Evolutionary conservation across 2,888 invertebrate species (phyloP).

Genomic region (Macaria notata): DNA sequence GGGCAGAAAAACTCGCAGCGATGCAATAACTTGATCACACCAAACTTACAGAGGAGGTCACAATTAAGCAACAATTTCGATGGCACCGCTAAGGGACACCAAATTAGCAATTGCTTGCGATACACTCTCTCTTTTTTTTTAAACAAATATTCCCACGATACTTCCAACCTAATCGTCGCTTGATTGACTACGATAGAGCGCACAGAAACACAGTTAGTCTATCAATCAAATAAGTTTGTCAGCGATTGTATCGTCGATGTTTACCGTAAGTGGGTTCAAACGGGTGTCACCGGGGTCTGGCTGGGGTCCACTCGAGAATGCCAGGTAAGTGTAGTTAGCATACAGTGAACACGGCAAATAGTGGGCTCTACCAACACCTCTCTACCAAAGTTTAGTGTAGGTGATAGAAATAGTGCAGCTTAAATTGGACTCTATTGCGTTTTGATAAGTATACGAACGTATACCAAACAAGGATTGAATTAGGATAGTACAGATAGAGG

Average conservation of each 20-base stretch:
- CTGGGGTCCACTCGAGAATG: conserved; percentile 22
- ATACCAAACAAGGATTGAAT: no score
- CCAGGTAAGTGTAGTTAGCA: conserved; percentile 49
- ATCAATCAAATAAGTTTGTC: conserved; percentile 26
- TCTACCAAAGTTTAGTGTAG: no score
- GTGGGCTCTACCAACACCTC: no score
- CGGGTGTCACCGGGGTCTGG: conserved; percentile 50
- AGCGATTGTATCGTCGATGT: conserved; percentile 40
- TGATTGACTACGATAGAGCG: conserved; percentile 13
- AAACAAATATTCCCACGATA: conserved; percentile 13
- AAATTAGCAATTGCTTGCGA: conserved; percentile 20
- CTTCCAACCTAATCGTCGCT: conserved; percentile 6
- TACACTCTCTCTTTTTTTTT: conserved; percentile 5
- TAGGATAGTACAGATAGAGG: no score
- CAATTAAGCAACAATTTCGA: no score
- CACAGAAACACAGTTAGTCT: conserved; percentile 18
- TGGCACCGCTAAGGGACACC: conserved; percentile 4
- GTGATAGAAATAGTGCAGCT: no score
- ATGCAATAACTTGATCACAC: neutral
- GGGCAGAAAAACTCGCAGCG: conserved; percentile 1
- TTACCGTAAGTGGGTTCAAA: conserved; percentile 61
- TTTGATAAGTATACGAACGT: no score
- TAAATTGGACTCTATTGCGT: no score
- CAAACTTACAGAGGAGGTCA: no score
- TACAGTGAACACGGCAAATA: no score